Evolutionary conservation across 2,113 vertebrate species (phyloP).

Genomic region (Conger conger): DNA sequence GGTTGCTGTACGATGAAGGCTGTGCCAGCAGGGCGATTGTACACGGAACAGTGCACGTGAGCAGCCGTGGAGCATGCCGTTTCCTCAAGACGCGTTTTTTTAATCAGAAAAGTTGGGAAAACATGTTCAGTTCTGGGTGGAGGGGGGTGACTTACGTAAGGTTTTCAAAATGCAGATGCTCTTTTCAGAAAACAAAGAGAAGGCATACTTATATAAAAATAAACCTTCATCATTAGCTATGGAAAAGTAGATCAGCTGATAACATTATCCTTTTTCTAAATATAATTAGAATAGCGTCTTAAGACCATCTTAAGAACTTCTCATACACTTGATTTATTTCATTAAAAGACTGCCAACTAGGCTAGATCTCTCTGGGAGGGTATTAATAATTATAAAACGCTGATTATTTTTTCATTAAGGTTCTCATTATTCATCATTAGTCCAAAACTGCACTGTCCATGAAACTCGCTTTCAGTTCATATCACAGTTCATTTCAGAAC

Average conservation of each 20-base stretch:
- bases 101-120: neutral
- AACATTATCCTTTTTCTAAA: neutral
- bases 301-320: neutral
- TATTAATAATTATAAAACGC: constrained; percentile 30
- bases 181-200: neutral
- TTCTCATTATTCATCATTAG: constrained; percentile 27
- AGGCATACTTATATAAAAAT: neutral
- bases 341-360: constrained; percentile 20
- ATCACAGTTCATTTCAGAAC: neutral
- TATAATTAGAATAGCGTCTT: constrained; percentile 12
- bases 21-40: neutral
- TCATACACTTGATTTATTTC: constrained; percentile 10
- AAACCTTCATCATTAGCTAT: neutral
- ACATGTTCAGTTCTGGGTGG: neutral
- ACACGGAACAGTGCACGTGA: neutral
- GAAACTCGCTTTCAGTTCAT: neutral
- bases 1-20: constrained; percentile 5
- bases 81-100: neutral
- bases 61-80: neutral
- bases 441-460: neutral
- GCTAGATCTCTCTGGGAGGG: constrained; percentile 24
- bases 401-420: constrained; percentile 31
- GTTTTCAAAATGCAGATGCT: neutral
- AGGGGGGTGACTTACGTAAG: neutral
- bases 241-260: neutral